These are phyloP conservation scores for Microctonus aethiopoides DNA, from an alignment of 2,888 invertebrate species.

Conservation along the genomic window DNA sequence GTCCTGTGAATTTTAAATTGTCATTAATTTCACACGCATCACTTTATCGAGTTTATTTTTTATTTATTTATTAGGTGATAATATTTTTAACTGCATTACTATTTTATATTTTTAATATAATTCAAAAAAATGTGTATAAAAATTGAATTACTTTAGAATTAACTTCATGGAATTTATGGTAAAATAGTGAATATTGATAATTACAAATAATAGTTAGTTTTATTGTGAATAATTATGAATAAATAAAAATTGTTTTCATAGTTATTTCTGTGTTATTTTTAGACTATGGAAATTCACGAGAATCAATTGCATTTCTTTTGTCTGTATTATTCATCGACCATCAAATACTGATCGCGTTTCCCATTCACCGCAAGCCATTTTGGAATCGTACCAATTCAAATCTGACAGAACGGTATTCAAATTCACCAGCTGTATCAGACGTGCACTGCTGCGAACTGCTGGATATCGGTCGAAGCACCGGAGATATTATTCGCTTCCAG, in stretches of 20 bases:
- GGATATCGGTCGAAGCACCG: slow-evolving; percentile 2
- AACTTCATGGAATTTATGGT: too few species aligned
- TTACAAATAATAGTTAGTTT: too few species aligned
- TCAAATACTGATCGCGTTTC: slow-evolving; percentile 21
- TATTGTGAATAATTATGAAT: too few species aligned
- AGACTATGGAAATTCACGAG: too few species aligned
- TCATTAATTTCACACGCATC: background rate
- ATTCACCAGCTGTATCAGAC: slow-evolving; percentile 26
- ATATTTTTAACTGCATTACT: background rate
- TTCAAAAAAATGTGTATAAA: too few species aligned
- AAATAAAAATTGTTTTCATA: too few species aligned
- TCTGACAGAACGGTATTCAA: slow-evolving; percentile 34
- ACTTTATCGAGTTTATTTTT: background rate
- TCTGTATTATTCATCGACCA: background rate
- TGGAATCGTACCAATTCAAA: slow-evolving; percentile 35
- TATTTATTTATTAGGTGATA: background rate
- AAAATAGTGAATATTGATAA: too few species aligned
- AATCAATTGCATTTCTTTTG: background rate
- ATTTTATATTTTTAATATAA: too few species aligned
- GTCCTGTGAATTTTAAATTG: slow-evolving; percentile 9
- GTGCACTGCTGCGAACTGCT: background rate
- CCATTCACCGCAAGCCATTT: background rate
- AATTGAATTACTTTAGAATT: too few species aligned
- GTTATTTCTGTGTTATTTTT: too few species aligned
- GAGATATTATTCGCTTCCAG: background rate